These are phyloP conservation scores for Diachasma alloeum DNA, from an alignment of 1,140 invertebrate genomes.

Conservation along the genomic window DNA sequence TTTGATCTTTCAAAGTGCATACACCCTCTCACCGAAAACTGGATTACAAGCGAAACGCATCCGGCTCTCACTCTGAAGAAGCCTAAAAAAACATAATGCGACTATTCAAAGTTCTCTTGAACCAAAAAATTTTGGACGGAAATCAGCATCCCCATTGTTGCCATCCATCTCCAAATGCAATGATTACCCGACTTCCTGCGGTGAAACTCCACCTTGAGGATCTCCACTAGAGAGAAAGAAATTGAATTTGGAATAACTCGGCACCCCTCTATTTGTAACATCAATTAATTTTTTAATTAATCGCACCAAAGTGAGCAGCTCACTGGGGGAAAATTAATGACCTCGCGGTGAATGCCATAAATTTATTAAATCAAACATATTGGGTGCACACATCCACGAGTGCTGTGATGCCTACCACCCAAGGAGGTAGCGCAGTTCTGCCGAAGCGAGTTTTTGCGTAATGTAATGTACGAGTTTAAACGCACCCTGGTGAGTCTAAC, in stretches of 20 bases:
- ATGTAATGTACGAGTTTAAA: background rate
- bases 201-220: background rate
- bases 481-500: background rate
- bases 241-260: background rate
- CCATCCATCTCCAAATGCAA: background rate
- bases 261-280: background rate
- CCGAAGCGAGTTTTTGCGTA: background rate
- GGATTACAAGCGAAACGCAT: background rate
- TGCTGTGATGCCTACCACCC: background rate
- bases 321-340: background rate
- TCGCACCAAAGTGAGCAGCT: slow-evolving; percentile 1
- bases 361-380: slow-evolving; percentile 10
- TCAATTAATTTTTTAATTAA: slow-evolving; percentile 4
- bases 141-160: background rate
- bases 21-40: background rate
- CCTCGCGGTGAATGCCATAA: background rate
- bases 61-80: background rate
- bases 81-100: background rate
- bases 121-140: background rate
- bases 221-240: background rate
- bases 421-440: slow-evolving; percentile 2
- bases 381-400: background rate
- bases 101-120: background rate
- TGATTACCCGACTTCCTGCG: background rate
- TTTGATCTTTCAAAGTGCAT: background rate